phyloP scores from a whole-genome alignment of 2,888 invertebrate species.

The Netelia inedita region DNA sequence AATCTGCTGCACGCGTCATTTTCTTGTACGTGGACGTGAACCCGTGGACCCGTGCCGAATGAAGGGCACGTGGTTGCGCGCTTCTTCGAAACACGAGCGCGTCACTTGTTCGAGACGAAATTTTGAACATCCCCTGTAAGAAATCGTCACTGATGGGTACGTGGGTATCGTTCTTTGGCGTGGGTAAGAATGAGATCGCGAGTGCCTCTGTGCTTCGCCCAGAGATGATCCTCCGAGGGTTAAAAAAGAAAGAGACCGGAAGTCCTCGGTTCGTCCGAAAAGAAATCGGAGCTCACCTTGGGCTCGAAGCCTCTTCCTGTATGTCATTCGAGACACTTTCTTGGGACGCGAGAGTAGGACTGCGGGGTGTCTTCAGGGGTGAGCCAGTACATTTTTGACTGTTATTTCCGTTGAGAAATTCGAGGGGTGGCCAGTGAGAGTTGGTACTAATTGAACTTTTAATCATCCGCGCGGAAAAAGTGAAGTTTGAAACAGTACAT shows the following conservation, averaged over 20 bases:
- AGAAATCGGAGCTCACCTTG: slow-evolving; percentile 54
- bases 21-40: slow-evolving; percentile 3
- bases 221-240: background rate
- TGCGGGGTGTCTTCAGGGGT: slow-evolving; percentile 20
- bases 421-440: background rate
- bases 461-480: background rate
- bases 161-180: background rate
- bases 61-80: slow-evolving; percentile 65
- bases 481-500: no score
- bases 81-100: slow-evolving; percentile 58
- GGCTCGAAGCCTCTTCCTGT: slow-evolving; percentile 49
- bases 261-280: slow-evolving; percentile 47
- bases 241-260: slow-evolving; percentile 58
- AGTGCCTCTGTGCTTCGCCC: slow-evolving; percentile 39
- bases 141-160: slow-evolving; percentile 12
- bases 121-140: slow-evolving; percentile 29
- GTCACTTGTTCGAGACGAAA: slow-evolving; percentile 50
- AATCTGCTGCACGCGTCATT: slow-evolving; percentile 61
- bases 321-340: slow-evolving; percentile 64
- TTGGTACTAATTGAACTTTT: background rate
- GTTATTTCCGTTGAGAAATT: slow-evolving; percentile 12
- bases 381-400: slow-evolving; percentile 1
- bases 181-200: slow-evolving; percentile 2
- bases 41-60: background rate
- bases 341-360: slow-evolving; percentile 23